Conservation (phyloP, 1,140 invertebrate species). For the Helicoverpa zea region DNA sequence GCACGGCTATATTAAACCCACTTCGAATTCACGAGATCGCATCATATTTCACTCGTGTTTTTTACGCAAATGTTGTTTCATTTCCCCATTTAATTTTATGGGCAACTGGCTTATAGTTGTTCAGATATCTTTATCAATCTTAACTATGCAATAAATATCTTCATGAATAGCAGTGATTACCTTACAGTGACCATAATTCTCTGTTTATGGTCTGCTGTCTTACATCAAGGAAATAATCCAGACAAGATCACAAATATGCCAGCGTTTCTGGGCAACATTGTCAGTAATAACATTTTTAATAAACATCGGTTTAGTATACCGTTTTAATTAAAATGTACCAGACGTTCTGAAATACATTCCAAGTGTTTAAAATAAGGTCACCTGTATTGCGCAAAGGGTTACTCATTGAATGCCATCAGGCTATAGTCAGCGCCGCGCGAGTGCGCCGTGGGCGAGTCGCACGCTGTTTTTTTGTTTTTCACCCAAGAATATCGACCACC, state of each 20-base stretch:
- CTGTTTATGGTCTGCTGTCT: not conserved
- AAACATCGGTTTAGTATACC: conserved; percentile 5
- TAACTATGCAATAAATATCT: not conserved
- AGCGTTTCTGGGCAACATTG: not conserved
- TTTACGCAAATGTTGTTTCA: conserved; percentile 6
- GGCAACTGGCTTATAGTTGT: not conserved
- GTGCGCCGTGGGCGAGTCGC: conserved; percentile 62
- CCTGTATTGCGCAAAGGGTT: conserved; percentile 73
- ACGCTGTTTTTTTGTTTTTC: conserved; percentile 72
- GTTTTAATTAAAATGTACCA: conserved; percentile 1
- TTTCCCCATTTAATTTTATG: not conserved
- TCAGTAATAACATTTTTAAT: conserved; percentile 4
- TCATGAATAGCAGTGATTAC: not conserved
- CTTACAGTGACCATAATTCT: not conserved
- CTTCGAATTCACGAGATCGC: conserved; percentile 65
- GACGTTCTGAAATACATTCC: conserved; percentile 26
- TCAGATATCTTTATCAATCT: not conserved
- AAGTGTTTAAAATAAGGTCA: conserved; percentile 64
- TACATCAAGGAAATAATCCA: not conserved
- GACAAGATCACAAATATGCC: not conserved
- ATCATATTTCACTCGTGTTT: conserved; percentile 64
- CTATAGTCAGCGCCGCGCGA: conserved; percentile 62
- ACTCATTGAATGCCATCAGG: conserved; percentile 70
- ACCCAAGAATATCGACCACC: conserved; percentile 74
- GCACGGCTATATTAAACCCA: conserved; percentile 73